Conservation (phyloP, 1,140 invertebrate species). For the Zaprionus vittiger region DNA sequence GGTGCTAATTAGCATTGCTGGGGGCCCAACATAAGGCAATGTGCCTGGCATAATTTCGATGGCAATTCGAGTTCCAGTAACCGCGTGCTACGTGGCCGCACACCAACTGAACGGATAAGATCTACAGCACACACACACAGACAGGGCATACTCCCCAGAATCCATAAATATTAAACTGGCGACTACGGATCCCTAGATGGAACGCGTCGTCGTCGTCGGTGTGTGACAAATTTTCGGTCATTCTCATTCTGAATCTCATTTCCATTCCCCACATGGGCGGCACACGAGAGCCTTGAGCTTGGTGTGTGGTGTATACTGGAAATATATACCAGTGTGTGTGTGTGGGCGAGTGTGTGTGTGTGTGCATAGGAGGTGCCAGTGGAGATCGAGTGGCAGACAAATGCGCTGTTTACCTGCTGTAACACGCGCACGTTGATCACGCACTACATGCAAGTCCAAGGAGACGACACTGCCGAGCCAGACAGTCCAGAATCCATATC, state of each 20-base stretch:
- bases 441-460: constrained; percentile 19
- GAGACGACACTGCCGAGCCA: constrained; percentile 16
- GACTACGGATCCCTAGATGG: constrained; percentile 24
- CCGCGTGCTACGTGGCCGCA: constrained; percentile 54
- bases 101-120: constrained; percentile 64
- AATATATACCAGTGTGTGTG: background rate
- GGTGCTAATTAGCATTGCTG: constrained; percentile 69
- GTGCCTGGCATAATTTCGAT: constrained; percentile 2
- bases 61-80: constrained; percentile 11
- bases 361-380: constrained; percentile 11
- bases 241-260: constrained; percentile 29
- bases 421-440: constrained; percentile 64
- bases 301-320: constrained; percentile 51
- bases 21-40: background rate
- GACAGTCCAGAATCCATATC: constrained; percentile 28
- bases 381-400: constrained; percentile 63
- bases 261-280: constrained; percentile 40
- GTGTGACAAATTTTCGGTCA: constrained; percentile 74
- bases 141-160: constrained; percentile 2
- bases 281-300: constrained; percentile 42
- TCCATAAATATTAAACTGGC: constrained; percentile 47
- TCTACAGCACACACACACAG: constrained; percentile 50
- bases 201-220: constrained; percentile 17
- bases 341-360: background rate
- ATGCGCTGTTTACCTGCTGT: constrained; percentile 78